phyloP scores from a whole-genome alignment of 2,888 invertebrate species.

The Hemistola chrysoprasaria region DNA sequence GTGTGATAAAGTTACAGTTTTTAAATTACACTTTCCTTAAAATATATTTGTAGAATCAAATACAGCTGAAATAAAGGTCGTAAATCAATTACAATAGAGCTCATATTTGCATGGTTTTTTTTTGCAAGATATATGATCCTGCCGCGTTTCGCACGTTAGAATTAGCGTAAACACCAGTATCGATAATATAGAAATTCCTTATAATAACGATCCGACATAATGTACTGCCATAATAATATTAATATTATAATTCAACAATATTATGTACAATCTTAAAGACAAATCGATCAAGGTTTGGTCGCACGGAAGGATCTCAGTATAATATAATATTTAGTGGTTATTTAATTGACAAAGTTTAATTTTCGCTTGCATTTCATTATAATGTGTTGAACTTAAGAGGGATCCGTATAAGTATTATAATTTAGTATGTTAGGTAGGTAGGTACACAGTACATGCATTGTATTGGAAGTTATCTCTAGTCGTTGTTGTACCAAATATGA shows the following conservation, averaged over 20 bases:
- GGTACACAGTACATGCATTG: conserved; percentile 4
- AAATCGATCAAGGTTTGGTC: conserved; percentile 13
- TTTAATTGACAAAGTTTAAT: conserved; percentile 16
- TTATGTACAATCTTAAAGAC: conserved; percentile 2
- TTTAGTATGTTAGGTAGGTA: background rate
- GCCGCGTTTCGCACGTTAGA: no score
- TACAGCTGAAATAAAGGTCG: no score
- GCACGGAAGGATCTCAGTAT: conserved; percentile 26
- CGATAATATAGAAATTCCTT: no score
- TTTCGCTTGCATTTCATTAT: conserved; percentile 20
- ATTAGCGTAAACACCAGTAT: no score
- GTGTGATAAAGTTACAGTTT: no score
- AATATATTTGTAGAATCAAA: no score
- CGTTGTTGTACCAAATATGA: conserved; percentile 24
- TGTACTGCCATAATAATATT: conserved; percentile 15
- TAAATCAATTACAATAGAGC: no score
- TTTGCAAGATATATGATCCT: no score
- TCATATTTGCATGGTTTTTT: no score
- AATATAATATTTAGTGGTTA: conserved; percentile 28
- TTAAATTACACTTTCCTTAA: no score
- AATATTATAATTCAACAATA: background rate
- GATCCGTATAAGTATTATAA: no score
- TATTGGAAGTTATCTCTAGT: conserved; percentile 24
- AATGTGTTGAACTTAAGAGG: no score
- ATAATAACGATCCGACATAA: conserved; percentile 2